phyloP scores from a whole-genome alignment of 2,113 vertebrate genomes.

The Petroica traversi region DNA sequence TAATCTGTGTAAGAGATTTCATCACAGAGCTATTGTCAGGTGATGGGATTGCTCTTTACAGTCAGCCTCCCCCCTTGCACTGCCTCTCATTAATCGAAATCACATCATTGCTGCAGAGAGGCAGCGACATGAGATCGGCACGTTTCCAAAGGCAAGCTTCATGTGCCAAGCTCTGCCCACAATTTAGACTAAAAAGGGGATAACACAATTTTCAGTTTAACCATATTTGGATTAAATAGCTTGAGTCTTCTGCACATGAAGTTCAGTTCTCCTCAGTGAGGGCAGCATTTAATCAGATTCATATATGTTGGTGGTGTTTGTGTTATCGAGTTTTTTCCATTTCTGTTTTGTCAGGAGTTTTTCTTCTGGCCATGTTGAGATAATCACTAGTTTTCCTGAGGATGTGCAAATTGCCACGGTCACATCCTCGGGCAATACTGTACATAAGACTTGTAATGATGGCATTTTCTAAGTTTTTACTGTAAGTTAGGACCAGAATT shows the following conservation, averaged over 20 bases:
- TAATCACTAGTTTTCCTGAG: constrained; percentile 2
- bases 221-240: not conserved
- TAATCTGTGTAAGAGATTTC: constrained; percentile 64
- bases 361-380: not conserved
- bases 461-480: not conserved
- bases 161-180: not conserved
- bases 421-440: not conserved
- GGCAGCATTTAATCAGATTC: not conserved
- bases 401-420: not conserved
- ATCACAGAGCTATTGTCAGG: constrained; percentile 59
- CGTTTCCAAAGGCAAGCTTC: not conserved
- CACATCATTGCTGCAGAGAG: not conserved
- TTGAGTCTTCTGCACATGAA: not conserved
- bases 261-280: not conserved
- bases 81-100: not conserved
- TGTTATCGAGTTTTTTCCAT: not conserved
- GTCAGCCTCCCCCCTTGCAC: not conserved
- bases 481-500: not conserved
- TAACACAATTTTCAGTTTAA: constrained; percentile 2
- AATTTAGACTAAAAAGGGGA: constrained; percentile 15
- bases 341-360: not conserved
- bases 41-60: constrained; percentile 53
- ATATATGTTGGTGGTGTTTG: not conserved
- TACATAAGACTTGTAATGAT: not conserved
- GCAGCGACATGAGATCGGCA: not conserved